These are phyloP conservation scores for Zaprionus nigranus DNA, from an alignment of 1,140 invertebrate species.

Conservation along the genomic window DNA sequence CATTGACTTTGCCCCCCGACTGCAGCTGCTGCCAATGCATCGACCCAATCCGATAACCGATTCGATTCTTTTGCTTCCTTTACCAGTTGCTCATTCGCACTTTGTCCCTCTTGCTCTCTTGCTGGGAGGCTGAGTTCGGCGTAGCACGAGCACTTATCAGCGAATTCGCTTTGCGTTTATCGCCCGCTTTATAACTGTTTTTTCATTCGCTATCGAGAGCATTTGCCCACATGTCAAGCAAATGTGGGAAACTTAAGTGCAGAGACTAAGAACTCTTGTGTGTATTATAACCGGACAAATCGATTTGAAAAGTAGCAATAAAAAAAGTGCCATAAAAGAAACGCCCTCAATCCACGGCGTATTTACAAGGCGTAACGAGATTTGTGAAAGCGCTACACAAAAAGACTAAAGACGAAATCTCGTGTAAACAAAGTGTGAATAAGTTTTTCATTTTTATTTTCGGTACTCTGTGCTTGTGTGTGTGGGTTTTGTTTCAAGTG, in stretches of 20 bases:
- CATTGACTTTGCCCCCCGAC: constrained; percentile 32
- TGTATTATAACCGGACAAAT: constrained; percentile 6
- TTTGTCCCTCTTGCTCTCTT: neutral
- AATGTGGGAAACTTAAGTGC: constrained; percentile 33
- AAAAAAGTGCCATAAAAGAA: constrained; percentile 30
- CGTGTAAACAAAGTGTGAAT: constrained; percentile 49
- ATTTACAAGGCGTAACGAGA: constrained; percentile 42
- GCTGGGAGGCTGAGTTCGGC: neutral
- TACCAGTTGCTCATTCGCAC: constrained; percentile 10
- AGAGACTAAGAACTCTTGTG: constrained; percentile 17
- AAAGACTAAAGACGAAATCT: constrained; percentile 10
- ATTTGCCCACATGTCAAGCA: constrained; percentile 21
- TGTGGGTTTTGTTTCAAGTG: constrained; percentile 8
- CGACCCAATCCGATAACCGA: constrained; percentile 33
- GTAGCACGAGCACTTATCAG: constrained; percentile 53
- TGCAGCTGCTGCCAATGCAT: constrained; percentile 2
- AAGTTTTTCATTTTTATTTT: constrained; percentile 13
- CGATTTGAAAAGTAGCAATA: constrained; percentile 19
- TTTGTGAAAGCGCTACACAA: constrained; percentile 36
- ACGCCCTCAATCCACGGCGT: constrained; percentile 14
- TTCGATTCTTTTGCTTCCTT: constrained; percentile 10
- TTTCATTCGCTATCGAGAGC: constrained; percentile 3
- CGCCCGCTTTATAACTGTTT: constrained; percentile 33
- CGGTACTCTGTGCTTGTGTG: neutral
- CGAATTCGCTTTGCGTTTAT: constrained; percentile 42